Evolutionary conservation across 1,140 invertebrate species (phyloP), one percentile per base, ranked within the genome.

Genomic region (Mercenaria mercenaria): DNA sequence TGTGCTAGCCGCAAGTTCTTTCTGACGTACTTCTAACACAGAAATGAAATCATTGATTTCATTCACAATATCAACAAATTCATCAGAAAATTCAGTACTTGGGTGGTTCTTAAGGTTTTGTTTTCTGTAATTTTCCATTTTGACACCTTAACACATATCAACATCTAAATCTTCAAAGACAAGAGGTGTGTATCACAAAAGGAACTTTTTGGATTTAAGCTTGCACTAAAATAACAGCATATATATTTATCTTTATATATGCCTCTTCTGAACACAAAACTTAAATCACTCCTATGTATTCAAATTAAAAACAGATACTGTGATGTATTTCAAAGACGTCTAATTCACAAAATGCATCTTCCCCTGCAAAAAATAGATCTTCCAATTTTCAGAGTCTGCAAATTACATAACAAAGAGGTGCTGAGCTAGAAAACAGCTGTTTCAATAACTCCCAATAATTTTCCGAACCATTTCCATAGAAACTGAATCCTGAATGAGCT

Each of bases 21-120:
- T 89, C 81, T 89, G 89, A 41, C 91, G 61, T 67, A 91, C 93
- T 74, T 94, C 93, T 56, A 95, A 91, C 85, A 94, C 93, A 69
- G 93, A 92, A 81, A 95, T 94, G 86, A 95, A 95, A 89, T 95
- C 94, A 91, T 95, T 95, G 56, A 95, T 95, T 91, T 95, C 94
- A 92, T 95, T 95, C 0, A 95, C 94, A 82, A 95, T 95, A 41
- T 94, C 93, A 32, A 94, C 93, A 90, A 94, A 94, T 85, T 95
- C 94, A 59, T 92, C 93, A 1, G 94, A 92, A 64, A 93, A 93
- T 56, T 94, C 94, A 34, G 88, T 90, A 88, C 93, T 94, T 18
- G 91, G 85, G 77, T 90, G 85, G 80, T 90, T 91, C 56, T 87
- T 89, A 23, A 83, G 37, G 43, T 20, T 67, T 32, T 23, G 52